phyloP scores from a whole-genome alignment of 2,797 vertebrate genomes.

The Platyrinchus mystaceus region DNA sequence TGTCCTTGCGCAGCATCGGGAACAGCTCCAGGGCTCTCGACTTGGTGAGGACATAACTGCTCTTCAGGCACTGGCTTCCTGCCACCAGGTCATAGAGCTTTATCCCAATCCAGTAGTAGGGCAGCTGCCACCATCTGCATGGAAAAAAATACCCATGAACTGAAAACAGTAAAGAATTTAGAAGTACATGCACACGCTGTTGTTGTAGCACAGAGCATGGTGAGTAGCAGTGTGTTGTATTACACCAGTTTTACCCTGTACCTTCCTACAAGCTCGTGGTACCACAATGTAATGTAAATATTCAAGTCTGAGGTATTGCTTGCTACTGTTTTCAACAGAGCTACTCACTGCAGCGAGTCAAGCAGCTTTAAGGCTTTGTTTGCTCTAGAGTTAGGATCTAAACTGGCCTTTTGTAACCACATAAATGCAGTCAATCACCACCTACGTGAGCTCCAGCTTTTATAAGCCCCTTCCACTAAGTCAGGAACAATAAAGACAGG shows the following conservation, averaged over 20 bases:
- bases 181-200: accelerated
- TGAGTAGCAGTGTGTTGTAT: accelerated
- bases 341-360: not conserved
- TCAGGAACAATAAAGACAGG: not conserved
- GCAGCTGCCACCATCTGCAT: slow-evolving; percentile 96
- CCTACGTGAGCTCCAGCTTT: not conserved
- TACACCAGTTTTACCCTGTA: accelerated
- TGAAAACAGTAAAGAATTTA: accelerated
- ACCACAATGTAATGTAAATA: not conserved
- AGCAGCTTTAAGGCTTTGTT: not conserved
- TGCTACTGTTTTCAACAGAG: not conserved
- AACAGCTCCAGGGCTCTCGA: slow-evolving; percentile 91
- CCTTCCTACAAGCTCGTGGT: accelerated
- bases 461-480: not conserved
- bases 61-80: slow-evolving; percentile 90
- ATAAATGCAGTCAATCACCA: accelerated
- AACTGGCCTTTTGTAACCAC: not conserved
- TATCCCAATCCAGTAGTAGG: slow-evolving; percentile 97
- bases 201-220: accelerated
- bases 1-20: slow-evolving; percentile 94
- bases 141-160: accelerated
- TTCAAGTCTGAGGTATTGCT: accelerated
- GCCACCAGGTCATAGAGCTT: slow-evolving; percentile 96
- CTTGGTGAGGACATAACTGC: slow-evolving; percentile 94
- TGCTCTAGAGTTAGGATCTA: not conserved